phyloP scores from a whole-genome alignment of 2,888 invertebrate genomes.

The Caenorhabditis virilis region DNA sequence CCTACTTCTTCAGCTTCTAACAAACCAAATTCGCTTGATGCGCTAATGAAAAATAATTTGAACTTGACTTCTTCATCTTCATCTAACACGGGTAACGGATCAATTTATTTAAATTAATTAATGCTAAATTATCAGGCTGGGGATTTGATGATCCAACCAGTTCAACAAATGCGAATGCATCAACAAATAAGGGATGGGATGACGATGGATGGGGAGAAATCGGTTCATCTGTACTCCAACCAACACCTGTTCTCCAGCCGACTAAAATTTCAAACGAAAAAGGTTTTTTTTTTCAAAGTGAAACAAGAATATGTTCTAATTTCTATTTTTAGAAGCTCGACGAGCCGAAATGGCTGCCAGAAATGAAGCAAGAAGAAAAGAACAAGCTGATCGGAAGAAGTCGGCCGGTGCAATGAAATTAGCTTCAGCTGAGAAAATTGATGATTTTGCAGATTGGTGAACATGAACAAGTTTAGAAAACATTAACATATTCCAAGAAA shows the following conservation, averaged over 20 bases:
- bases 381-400: slow-evolving; percentile 46
- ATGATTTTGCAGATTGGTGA: slow-evolving; percentile 49
- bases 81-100: slow-evolving; percentile 5
- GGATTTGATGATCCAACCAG: slow-evolving; percentile 37
- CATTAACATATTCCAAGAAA: too few species aligned
- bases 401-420: slow-evolving; percentile 54
- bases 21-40: slow-evolving; percentile 18
- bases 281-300: too few species aligned
- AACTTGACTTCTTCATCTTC: slow-evolving; percentile 6
- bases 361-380: slow-evolving; percentile 53
- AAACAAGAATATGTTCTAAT: too few species aligned
- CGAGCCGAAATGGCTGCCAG: slow-evolving; percentile 51
- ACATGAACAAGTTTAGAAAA: too few species aligned
- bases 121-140: slow-evolving; percentile 12
- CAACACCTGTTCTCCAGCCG: slow-evolving; percentile 22
- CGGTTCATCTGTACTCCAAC: slow-evolving; percentile 5
- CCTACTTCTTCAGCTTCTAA: background rate
- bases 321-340: too few species aligned
- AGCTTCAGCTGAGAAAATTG: slow-evolving; percentile 33
- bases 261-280: slow-evolving; percentile 32
- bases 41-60: slow-evolving; percentile 17
- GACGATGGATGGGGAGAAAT: slow-evolving; percentile 37
- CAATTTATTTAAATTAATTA: background rate
- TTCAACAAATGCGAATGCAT: slow-evolving; percentile 6
- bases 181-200: slow-evolving; percentile 32